Evolutionary conservation across 2,888 invertebrate species (phyloP).

Genomic region (Leptarthrus brevirostris): DNA sequence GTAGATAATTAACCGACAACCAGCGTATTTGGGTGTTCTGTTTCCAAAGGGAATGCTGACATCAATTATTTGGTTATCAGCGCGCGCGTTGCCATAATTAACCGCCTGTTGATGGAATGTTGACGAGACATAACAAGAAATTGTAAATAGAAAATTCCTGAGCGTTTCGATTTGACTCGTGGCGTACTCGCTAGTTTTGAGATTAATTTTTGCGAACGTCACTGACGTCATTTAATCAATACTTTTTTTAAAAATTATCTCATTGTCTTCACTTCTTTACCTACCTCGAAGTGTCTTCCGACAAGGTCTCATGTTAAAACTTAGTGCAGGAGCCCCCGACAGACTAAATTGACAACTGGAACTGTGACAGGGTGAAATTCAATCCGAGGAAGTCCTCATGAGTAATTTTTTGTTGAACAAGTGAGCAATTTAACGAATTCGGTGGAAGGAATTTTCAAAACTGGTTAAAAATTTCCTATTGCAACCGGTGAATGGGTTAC

Average conservation of each 20-base stretch:
- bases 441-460: constrained; percentile 25
- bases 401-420: constrained; percentile 44
- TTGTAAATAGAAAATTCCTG: not conserved
- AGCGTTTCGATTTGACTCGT: not conserved
- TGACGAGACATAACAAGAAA: constrained; percentile 19
- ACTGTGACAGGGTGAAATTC: constrained; percentile 30
- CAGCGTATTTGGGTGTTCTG: constrained; percentile 13
- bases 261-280: not conserved
- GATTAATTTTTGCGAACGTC: no score
- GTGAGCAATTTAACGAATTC: constrained; percentile 37
- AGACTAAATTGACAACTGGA: constrained; percentile 10
- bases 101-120: constrained; percentile 12
- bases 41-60: constrained; percentile 35
- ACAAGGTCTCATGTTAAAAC: not conserved
- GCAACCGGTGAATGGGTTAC: not conserved
- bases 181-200: no score
- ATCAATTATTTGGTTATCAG: constrained; percentile 4
- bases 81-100: not conserved
- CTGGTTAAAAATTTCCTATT: constrained; percentile 27
- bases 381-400: constrained; percentile 47
- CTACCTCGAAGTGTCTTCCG: not conserved
- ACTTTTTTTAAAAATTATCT: not conserved
- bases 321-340: not conserved
- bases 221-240: no score
- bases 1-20: not conserved